Base-by-base conservation (phyloP, 2,797 vertebrate genomes). In the Merluccius polli region DNA sequence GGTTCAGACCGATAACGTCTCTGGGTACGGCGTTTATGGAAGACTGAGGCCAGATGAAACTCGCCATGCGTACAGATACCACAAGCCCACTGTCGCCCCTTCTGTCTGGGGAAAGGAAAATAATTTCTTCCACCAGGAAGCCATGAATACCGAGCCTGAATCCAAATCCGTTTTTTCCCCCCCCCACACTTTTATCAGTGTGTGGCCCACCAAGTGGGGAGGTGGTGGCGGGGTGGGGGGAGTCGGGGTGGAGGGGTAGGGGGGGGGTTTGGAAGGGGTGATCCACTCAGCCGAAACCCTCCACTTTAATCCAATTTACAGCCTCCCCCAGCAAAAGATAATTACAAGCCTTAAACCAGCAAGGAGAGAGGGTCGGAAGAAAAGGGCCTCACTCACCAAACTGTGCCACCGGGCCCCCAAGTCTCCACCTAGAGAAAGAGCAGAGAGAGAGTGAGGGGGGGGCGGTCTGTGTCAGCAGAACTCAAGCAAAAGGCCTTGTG, bases 231-330 rank as follows among this genome's bases (percentile, higher is more conserved):
- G 84, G 32, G 70, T 84, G 84, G 15, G 21, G 84, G 68, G 78
- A 78, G 32, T 78, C 78, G 67, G 78, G 36, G 3, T 33, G 70
- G 32, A 94, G 94, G 94, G 24, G 81, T 87, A 65, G 86, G 24
- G 35, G 84, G 44, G 80, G 79, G 67, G 79, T 59, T 70, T 70
- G 73, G 79, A 67, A n/a, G 70, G 44, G 32, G 87, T 91, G 92
- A 94, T 89, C 92, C 94, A 94, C 88, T 97, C 95, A 96, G 93
- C 95, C 95, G 95, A 94, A 94, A 95, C 95, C 94, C 94, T 95
- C 94, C 94, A 95, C 94, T 95, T 95, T 97, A 96, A 97, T 97
- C 95, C 95, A 97, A 97, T 97, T 97, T 96, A 95, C 95, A 95
- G 95, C 94, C 95, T 95, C 95, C 94, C 94, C 94, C 93, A 93